Evolutionary conservation across 2,888 invertebrate species (phyloP).

Genomic region (Drosophila ezoana): DNA sequence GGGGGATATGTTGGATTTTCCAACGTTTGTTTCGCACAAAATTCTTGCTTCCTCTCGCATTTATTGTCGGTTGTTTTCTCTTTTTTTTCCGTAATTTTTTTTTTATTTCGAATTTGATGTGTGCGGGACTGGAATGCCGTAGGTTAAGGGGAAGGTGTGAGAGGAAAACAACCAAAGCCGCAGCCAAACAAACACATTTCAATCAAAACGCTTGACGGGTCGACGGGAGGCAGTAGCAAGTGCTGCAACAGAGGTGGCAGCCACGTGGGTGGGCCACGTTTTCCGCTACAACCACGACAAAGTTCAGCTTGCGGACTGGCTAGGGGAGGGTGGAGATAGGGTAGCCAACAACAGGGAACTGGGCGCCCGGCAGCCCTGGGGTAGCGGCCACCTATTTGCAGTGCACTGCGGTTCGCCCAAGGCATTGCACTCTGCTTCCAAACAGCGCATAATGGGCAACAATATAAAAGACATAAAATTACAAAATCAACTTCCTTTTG

Average conservation of each 20-base stretch:
- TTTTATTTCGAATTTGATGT: conserved; percentile 14
- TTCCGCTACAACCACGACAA: conserved; percentile 44
- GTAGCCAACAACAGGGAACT: neutral
- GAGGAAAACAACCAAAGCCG: conserved; percentile 49
- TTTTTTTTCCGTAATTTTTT: conserved; percentile 2
- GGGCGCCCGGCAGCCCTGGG: neutral
- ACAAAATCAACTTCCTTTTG: too few species aligned
- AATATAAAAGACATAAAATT: neutral
- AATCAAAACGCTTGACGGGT: conserved; percentile 71
- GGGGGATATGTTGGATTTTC: conserved; percentile 38
- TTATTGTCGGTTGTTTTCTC: conserved; percentile 48
- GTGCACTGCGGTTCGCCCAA: conserved; percentile 44
- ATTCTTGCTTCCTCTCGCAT: conserved; percentile 52
- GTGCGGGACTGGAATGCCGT: neutral
- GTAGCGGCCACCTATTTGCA: conserved; percentile 26
- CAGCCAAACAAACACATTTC: conserved; percentile 78
- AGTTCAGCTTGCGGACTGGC: conserved; percentile 19
- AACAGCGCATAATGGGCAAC: conserved; percentile 6
- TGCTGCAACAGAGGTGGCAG: conserved; percentile 27
- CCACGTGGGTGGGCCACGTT: conserved; percentile 67
- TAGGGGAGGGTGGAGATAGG: neutral
- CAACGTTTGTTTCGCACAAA: conserved; percentile 46
- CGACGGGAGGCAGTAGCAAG: conserved; percentile 50
- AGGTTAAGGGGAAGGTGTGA: neutral
- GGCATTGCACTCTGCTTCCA: conserved; percentile 45